phyloP scores from a whole-genome alignment of 2,888 invertebrate species.

The Liodrosophila aerea region DNA sequence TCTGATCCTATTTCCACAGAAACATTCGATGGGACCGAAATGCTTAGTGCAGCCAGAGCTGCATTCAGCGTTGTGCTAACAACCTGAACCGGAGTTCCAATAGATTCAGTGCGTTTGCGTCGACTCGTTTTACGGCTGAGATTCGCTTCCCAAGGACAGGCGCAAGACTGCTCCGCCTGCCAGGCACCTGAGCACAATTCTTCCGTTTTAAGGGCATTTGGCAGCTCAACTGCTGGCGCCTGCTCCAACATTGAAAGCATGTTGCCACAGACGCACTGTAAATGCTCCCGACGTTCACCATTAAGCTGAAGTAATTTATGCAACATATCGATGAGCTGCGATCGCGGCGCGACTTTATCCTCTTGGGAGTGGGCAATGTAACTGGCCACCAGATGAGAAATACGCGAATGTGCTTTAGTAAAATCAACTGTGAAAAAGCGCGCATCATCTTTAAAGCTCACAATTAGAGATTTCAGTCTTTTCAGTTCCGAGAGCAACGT shows the following conservation, averaged over 20 bases:
- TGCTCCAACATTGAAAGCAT: conserved; percentile 79
- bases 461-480: conserved; percentile 87
- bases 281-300: conserved; percentile 82
- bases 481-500: conserved; percentile 87
- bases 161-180: conserved; percentile 84
- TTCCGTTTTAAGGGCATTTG: conserved; percentile 84
- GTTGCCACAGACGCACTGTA: conserved; percentile 82
- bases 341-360: conserved; percentile 40
- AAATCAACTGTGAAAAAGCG: conserved; percentile 87
- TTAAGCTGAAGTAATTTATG: conserved; percentile 57
- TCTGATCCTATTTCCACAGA: not conserved
- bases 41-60: conserved; percentile 1
- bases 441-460: conserved; percentile 87
- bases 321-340: conserved; percentile 68
- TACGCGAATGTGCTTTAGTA: conserved; percentile 86
- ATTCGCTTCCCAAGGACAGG: conserved; percentile 85
- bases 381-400: conserved; percentile 86
- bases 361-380: conserved; percentile 83
- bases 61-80: not conserved
- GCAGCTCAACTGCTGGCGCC: conserved; percentile 57
- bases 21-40: not conserved
- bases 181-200: conserved; percentile 85
- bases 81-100: conserved; percentile 52
- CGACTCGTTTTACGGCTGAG: conserved; percentile 80
- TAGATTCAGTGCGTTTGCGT: conserved; percentile 82